Conservation (phyloP, 2,888 invertebrate genomes). For the Aphrophora alni region DNA sequence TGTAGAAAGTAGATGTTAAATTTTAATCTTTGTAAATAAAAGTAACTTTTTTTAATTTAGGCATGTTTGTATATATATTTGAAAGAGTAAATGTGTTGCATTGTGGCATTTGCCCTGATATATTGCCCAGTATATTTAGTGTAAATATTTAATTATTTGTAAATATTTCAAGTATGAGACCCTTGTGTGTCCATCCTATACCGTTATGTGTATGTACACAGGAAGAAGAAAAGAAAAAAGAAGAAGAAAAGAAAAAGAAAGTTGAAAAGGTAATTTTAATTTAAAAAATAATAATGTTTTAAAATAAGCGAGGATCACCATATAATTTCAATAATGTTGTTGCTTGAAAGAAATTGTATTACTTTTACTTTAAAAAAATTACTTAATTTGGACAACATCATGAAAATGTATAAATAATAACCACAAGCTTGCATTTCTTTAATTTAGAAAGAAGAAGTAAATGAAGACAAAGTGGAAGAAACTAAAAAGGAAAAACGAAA, state of each 20-base stretch:
- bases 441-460: constrained; percentile 53
- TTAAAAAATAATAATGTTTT: constrained; percentile 54
- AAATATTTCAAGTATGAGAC: background rate
- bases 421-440: constrained; percentile 27
- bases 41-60: background rate
- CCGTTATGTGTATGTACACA: constrained; percentile 49
- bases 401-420: constrained; percentile 31
- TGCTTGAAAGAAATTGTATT: too few species aligned
- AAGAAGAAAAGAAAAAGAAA: constrained; percentile 49
- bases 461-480: constrained; percentile 56
- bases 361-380: too few species aligned
- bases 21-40: background rate
- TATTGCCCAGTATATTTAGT: background rate
- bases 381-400: too few species aligned
- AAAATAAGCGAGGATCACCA: too few species aligned
- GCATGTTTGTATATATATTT: background rate
- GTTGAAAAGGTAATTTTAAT: constrained; percentile 54
- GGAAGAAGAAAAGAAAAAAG: constrained; percentile 56
- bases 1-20: background rate
- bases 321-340: too few species aligned
- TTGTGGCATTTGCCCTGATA: constrained; percentile 2
- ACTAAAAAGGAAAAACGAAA: constrained; percentile 54
- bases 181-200: background rate
- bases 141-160: background rate
- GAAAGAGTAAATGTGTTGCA: background rate